These are phyloP conservation scores for Microplitis manilae DNA, from an alignment of 2,888 invertebrate genomes.

Conservation along the genomic window DNA sequence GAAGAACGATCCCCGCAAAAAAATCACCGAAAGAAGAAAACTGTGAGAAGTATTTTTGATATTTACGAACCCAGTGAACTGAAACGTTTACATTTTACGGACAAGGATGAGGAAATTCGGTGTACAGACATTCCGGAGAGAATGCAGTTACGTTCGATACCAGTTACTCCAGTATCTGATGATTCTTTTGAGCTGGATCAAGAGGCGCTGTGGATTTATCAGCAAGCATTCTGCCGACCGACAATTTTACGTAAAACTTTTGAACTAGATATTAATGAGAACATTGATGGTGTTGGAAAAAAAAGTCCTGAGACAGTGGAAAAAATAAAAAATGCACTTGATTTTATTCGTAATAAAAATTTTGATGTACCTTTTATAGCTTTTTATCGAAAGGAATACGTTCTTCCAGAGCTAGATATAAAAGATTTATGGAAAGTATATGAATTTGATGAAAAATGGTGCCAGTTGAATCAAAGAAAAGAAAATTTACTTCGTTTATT, in stretches of 20 bases:
- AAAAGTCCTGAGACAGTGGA: conserved; percentile 80
- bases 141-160: conserved; percentile 90
- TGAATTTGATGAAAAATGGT: conserved; percentile 94
- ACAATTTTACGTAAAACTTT: conserved; percentile 84
- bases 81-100: conserved; percentile 96
- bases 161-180: conserved; percentile 85
- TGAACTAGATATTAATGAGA: conserved; percentile 64
- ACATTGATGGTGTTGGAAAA: conserved; percentile 71
- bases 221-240: conserved; percentile 89
- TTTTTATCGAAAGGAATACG: conserved; percentile 96
- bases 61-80: conserved; percentile 98
- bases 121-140: conserved; percentile 92
- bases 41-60: conserved; percentile 92
- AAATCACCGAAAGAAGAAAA: conserved; percentile 87
- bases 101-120: conserved; percentile 91
- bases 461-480: conserved; percentile 86
- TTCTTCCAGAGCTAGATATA: conserved; percentile 91
- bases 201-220: conserved; percentile 97
- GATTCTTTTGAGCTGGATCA: conserved; percentile 89
- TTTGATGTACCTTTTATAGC: conserved; percentile 97
- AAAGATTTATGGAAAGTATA: conserved; percentile 97
- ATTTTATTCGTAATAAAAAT: conserved; percentile 94
- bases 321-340: conserved; percentile 92
- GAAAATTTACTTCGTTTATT: conserved; percentile 83
- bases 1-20: conserved; percentile 80